Evolutionary conservation across 2,797 vertebrate genomes (phyloP).

Genomic region (Micromesistius poutassou): DNA sequence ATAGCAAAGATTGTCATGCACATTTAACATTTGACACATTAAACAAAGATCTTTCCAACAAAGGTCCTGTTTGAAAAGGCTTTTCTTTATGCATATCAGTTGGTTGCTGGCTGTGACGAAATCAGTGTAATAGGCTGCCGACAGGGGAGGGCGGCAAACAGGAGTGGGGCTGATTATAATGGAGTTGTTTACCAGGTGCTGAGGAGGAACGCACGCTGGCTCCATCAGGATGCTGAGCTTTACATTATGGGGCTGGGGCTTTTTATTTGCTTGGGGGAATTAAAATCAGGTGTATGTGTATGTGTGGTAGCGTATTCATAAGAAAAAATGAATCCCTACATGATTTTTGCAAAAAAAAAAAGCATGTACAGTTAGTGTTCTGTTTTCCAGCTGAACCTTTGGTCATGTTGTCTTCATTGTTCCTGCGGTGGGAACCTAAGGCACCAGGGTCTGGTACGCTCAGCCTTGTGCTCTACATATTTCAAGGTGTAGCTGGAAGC

Average conservation of each 20-base stretch:
- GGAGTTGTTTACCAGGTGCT: slow-evolving; percentile 62
- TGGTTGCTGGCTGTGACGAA: slow-evolving; percentile 52
- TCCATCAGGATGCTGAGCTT: slow-evolving; percentile 27
- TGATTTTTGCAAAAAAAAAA: neutral
- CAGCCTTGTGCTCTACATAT: neutral
- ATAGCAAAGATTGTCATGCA: slow-evolving; percentile 55
- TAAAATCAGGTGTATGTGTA: neutral
- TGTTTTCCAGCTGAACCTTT: neutral
- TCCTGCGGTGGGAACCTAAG: neutral
- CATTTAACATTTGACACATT: slow-evolving; percentile 57
- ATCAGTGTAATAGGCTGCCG: slow-evolving; percentile 56
- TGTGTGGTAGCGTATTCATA: neutral
- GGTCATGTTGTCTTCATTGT: neutral
- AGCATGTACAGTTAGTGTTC: neutral
- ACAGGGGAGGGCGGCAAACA: slow-evolving; percentile 31
- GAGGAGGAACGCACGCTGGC: slow-evolving; percentile 47
- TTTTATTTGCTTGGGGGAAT: neutral
- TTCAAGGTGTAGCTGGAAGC: neutral
- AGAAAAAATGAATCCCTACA: neutral
- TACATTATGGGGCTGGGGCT: neutral
- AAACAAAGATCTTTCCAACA: slow-evolving; percentile 52
- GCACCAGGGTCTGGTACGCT: neutral
- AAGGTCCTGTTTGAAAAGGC: slow-evolving; percentile 29
- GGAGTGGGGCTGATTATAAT: slow-evolving; percentile 62
- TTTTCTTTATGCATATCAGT: slow-evolving; percentile 23